phyloP scores from a whole-genome alignment of 2,888 invertebrate species.

The Nebria brevicollis region DNA sequence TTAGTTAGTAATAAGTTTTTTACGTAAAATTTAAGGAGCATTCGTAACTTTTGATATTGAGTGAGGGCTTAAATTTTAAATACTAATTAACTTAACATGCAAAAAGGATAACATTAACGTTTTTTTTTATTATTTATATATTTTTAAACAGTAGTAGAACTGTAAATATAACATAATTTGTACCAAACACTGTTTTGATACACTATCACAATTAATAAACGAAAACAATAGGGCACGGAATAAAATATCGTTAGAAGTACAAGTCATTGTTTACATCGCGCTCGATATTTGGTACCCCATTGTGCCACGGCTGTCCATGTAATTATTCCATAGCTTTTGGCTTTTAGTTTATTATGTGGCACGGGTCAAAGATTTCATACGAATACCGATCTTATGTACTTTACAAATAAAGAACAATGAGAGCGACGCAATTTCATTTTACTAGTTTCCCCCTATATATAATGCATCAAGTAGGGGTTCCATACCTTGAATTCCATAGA shows the following conservation, averaged over 20 bases:
- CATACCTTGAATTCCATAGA: conserved; percentile 35
- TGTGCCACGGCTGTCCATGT: conserved; percentile 31
- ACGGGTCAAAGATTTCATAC: conserved; percentile 31
- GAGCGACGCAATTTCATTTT: conserved; percentile 31
- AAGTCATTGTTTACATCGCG: conserved; percentile 34
- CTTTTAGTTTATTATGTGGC: conserved; percentile 40
- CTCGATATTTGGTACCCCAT: conserved; percentile 34
- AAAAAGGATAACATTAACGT: too few relatives aligned
- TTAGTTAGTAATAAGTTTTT: not conserved
- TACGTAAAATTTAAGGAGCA: not conserved
- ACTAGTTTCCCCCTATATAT: conserved; percentile 31
- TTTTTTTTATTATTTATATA: not conserved
- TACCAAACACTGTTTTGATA: not conserved
- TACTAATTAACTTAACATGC: too few relatives aligned
- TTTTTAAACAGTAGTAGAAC: not conserved
- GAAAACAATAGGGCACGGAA: conserved; percentile 19
- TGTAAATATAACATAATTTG: not conserved
- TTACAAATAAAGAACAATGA: conserved; percentile 5
- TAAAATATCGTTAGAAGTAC: conserved; percentile 30
- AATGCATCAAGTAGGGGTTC: conserved; percentile 30
- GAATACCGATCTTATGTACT: conserved; percentile 19
- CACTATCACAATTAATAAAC: conserved; percentile 25
- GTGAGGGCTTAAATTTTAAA: too few relatives aligned
- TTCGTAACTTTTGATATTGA: too few relatives aligned
- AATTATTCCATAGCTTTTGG: conserved; percentile 46